Percentiles rank a stretch among this genome's conserved stretches.
Evolutionary conservation across 2,888 invertebrate genomes (phyloP).

Genomic region (Drosophila paranaensis): DNA sequence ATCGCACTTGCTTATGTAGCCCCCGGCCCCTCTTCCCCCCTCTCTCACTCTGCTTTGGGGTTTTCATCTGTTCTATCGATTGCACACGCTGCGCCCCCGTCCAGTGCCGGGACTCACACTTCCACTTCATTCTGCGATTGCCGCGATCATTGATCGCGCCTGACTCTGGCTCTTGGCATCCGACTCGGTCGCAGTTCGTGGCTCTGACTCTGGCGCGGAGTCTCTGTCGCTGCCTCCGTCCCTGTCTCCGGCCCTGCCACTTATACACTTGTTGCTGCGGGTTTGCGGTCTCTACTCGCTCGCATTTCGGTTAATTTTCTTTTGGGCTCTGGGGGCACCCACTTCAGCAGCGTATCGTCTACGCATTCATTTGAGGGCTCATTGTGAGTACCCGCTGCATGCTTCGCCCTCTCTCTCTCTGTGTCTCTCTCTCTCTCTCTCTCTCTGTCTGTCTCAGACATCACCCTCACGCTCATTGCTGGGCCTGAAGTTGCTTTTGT

Average conservation of each 20-base stretch:
- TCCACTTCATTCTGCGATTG: constrained; percentile 71
- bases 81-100: constrained; percentile 17
- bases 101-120: constrained; percentile 32
- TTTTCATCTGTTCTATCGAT: constrained; percentile 50
- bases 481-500: constrained; percentile 35
- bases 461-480: constrained; percentile 68
- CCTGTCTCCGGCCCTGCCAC: constrained; percentile 63
- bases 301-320: constrained; percentile 75
- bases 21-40: background rate
- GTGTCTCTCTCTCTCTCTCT: constrained; percentile 18
- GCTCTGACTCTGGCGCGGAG: constrained; percentile 10
- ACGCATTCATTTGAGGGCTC: constrained; percentile 82
- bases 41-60: background rate
- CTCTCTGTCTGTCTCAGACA: constrained; percentile 50
- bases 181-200: constrained; percentile 14
- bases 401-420: constrained; percentile 4
- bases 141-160: constrained; percentile 82
- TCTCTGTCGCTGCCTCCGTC: background rate
- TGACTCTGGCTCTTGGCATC: constrained; percentile 28
- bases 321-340: constrained; percentile 53
- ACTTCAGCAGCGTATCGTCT: constrained; percentile 52
- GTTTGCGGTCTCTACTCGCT: constrained; percentile 77
- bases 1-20: constrained; percentile 42
- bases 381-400: constrained; percentile 68
- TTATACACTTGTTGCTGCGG: constrained; percentile 84